Evolutionary conservation across 2,113 vertebrate species (phyloP).

Genomic region (Zapus hudsonius): DNA sequence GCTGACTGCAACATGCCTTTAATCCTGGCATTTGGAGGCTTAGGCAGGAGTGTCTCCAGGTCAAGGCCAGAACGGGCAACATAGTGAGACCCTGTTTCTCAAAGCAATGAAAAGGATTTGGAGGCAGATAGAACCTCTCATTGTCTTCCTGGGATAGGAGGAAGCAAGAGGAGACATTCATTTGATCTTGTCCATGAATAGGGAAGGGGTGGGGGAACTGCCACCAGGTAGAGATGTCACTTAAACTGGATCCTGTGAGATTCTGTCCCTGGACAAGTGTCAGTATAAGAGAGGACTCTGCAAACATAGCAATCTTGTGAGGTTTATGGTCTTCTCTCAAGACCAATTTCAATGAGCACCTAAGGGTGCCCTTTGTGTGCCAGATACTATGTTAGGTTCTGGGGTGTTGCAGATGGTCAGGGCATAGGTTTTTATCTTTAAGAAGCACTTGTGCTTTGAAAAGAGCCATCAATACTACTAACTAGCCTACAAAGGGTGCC

Average conservation of each 20-base stretch:
- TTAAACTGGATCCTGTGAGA: not conserved
- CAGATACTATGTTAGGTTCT: not conserved
- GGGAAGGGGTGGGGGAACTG: not conserved
- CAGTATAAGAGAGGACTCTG: not conserved
- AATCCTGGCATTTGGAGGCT: too few species aligned
- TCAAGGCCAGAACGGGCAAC: too few species aligned
- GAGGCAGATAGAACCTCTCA: not conserved
- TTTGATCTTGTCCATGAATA: not conserved
- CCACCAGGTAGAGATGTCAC: not conserved
- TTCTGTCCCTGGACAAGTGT: not conserved
- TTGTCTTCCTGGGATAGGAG: not conserved
- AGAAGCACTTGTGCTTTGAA: not conserved
- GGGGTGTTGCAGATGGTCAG: not conserved
- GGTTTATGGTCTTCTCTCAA: not conserved
- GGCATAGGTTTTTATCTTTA: not conserved
- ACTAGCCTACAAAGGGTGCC: too few species aligned
- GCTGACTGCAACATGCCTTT: too few species aligned
- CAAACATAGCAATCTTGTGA: not conserved
- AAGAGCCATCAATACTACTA: not conserved
- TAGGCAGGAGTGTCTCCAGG: too few species aligned
- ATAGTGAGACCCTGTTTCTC: not conserved
- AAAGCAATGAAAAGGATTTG: not conserved
- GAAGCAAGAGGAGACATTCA: not conserved
- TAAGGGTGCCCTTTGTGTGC: accelerated
- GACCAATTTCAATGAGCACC: not conserved